Base-by-base conservation (phyloP, 2,113 vertebrate genomes). In the Thunnus maccoyii region DNA sequence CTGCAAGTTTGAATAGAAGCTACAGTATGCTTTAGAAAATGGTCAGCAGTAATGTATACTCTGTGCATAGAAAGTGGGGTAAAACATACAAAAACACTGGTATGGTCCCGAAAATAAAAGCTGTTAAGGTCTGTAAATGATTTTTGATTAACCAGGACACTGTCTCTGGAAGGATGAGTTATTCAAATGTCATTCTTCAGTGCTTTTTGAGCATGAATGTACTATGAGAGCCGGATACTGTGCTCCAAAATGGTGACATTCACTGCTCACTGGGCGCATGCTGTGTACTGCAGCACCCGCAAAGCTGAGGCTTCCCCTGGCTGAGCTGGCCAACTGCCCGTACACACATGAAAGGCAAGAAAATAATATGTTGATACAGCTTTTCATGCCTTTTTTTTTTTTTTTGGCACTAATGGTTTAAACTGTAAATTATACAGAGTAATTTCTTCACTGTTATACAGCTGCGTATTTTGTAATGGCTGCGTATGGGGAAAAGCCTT, bases 21-120 rank as follows among this genome's bases (percentile, higher is more conserved):
- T 16, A 32, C 50, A 36, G 16, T 50, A 46, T 65, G 62, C 70
- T 91, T 83, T 73, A 58, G 36, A 83, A 83, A 87, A 90, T 88
- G 87, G 91, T 93, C 92, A 92, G 91, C 91, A 91, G 84, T 75
- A 84, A 90, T 85, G 77, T 82, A 83, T 82, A 88, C 56, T 90
- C 80, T 89, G 87, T 81, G 47, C 68, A 86, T 60, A 86, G 76
- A 89, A 87, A 89, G 79, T 86, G 82, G 86, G 82, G 70, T 83
- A 86, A 90, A 87, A 88, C 86, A 78, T 47, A 80, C 74, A 72
- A 71, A 72, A 58, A 68, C 17, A 72, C 46, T 32, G 3, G 3
- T n/a, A 32, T 15, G 22, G 20, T 4, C 76, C 1, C 4, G 12
- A 46, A 30, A 30, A 30, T 47, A 17, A 57, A 64, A 30, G 60